Evolutionary conservation across 2,888 invertebrate genomes (phyloP).

Genomic region (Luffia ferchaultella): DNA sequence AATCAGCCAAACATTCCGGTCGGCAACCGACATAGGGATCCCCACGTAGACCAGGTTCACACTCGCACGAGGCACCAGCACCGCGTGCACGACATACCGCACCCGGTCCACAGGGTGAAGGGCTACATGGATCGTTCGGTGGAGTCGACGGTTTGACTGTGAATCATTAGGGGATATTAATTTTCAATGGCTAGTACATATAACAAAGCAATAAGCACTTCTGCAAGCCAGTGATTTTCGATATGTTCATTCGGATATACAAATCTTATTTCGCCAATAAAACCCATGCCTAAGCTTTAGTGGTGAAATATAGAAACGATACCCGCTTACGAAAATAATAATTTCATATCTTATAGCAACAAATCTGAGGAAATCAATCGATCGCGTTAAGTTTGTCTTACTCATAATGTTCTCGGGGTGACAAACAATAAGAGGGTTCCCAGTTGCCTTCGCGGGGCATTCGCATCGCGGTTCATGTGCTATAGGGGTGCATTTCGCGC

Average conservation of each 20-base stretch:
- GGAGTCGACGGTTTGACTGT: constrained; percentile 40
- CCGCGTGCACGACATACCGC: constrained; percentile 81
- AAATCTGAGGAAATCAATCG: neutral
- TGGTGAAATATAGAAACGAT: no score
- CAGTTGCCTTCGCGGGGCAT: constrained; percentile 72
- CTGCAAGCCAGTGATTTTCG: constrained; percentile 1
- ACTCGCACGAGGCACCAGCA: constrained; percentile 75
- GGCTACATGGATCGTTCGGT: constrained; percentile 78
- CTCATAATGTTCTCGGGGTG: constrained; percentile 60
- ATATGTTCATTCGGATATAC: constrained; percentile 16
- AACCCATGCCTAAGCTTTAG: constrained; percentile 66
- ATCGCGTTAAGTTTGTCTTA: constrained; percentile 50
- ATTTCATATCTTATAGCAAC: neutral
- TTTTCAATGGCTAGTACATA: neutral
- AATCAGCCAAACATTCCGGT: constrained; percentile 87
- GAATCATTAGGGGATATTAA: constrained; percentile 18
- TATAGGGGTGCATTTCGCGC: constrained; percentile 74
- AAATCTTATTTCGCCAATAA: constrained; percentile 50
- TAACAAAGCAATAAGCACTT: constrained; percentile 3
- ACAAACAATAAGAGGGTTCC: constrained; percentile 78
- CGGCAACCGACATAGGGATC: constrained; percentile 80
- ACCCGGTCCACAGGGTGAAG: constrained; percentile 84
- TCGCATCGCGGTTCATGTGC: constrained; percentile 77
- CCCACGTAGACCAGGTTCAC: constrained; percentile 75
- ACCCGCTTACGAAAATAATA: neutral